phyloP scores from a whole-genome alignment of 2,888 invertebrate genomes.

The Marronus borbonicus region DNA sequence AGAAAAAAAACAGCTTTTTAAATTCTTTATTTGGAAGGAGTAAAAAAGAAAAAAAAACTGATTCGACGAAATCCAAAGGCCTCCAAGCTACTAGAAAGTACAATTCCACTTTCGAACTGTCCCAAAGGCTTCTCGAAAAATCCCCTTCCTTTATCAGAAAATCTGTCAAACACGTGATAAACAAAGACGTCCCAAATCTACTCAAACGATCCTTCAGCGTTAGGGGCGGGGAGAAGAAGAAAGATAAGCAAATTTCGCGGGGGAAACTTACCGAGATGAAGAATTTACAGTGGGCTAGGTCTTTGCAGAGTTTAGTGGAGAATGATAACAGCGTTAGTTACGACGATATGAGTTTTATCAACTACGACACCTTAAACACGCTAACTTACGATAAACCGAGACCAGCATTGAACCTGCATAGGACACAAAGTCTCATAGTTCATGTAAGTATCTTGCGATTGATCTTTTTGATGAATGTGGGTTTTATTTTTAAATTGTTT shows the following conservation, averaged over 20 bases:
- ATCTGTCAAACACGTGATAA: slow-evolving; percentile 60
- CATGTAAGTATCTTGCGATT: slow-evolving; percentile 63
- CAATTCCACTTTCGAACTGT: slow-evolving; percentile 61
- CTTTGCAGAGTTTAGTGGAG: slow-evolving; percentile 73
- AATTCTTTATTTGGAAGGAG: slow-evolving; percentile 51
- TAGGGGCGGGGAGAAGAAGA: slow-evolving; percentile 63
- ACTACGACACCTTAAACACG: slow-evolving; percentile 73
- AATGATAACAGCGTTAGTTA: slow-evolving; percentile 74
- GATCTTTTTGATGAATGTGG: neutral
- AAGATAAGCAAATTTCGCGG: slow-evolving; percentile 60
- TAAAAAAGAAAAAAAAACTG: slow-evolving; percentile 46
- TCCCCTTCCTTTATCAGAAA: slow-evolving; percentile 66
- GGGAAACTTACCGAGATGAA: slow-evolving; percentile 66
- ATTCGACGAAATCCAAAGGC: slow-evolving; percentile 39
- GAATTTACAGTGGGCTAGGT: slow-evolving; percentile 71
- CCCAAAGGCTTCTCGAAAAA: slow-evolving; percentile 58
- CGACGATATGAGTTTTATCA: slow-evolving; percentile 74
- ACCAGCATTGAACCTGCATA: slow-evolving; percentile 47
- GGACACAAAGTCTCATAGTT: slow-evolving; percentile 67
- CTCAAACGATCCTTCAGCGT: slow-evolving; percentile 67
- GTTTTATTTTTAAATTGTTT: neutral
- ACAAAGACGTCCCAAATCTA: slow-evolving; percentile 63
- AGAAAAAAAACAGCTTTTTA: slow-evolving; percentile 50
- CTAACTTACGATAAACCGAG: slow-evolving; percentile 61
- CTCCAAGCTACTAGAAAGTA: slow-evolving; percentile 49